These are phyloP conservation scores for Staurois parvus DNA, from an alignment of 2,797 vertebrate genomes.

Conservation along the genomic window DNA sequence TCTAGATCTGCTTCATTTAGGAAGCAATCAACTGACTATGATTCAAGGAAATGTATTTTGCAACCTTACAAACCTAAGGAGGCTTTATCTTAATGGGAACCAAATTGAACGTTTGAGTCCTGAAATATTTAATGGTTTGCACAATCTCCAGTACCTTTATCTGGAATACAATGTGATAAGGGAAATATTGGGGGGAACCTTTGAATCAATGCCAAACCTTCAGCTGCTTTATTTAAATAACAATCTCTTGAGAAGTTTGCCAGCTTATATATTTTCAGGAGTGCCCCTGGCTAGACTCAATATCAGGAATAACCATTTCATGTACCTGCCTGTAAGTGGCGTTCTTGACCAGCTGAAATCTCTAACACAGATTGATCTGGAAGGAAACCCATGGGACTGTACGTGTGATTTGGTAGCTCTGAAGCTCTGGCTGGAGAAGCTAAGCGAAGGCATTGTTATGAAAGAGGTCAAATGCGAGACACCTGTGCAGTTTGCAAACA, in stretches of 20 bases:
- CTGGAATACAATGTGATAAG: conserved; percentile 99
- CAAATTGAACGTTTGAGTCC: conserved; percentile 93
- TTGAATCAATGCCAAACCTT: conserved; percentile 95
- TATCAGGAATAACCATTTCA: conserved; percentile 98
- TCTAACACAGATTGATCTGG: conserved; percentile 93
- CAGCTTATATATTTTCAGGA: conserved; percentile 92
- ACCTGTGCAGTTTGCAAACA: conserved; percentile 94
- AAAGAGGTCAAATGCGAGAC: conserved; percentile 95
- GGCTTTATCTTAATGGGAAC: conserved; percentile 96
- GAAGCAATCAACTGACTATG: conserved; percentile 91
- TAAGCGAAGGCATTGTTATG: conserved; percentile 90
- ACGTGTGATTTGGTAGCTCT: conserved; percentile 96
- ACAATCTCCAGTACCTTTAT: conserved; percentile 96
- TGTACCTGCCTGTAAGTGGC: conserved; percentile 96
- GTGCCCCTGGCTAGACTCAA: conserved; percentile 93
- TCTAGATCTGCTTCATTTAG: conserved; percentile 94
- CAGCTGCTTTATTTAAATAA: conserved; percentile 98
- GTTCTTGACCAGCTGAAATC: conserved; percentile 95
- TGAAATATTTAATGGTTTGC: conserved; percentile 95
- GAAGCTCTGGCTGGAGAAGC: conserved; percentile 96
- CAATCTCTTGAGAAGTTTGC: conserved; percentile 92
- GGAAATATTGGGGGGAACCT: conserved; percentile 94
- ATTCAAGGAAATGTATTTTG: conserved; percentile 92
- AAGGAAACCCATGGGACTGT: conserved; percentile 98
- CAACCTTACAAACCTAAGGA: conserved; percentile 94